Conservation (phyloP, 2,113 vertebrate genomes). For the Syngnathoides biaculeatus region DNA sequence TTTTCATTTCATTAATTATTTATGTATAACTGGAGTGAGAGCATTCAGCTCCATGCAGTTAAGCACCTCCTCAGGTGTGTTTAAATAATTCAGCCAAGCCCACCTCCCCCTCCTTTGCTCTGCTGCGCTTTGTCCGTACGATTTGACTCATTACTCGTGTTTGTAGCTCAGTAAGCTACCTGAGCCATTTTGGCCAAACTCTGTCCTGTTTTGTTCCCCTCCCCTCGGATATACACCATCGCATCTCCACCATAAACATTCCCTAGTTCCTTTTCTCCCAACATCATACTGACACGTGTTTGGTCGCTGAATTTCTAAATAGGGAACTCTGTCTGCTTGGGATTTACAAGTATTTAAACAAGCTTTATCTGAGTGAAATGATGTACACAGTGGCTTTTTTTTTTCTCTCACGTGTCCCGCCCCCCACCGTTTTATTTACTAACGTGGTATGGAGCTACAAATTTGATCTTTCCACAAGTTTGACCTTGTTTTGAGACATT, state of each 20-base stretch:
- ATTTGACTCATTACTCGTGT: slow-evolving; percentile 47
- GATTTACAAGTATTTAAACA: slow-evolving; percentile 9
- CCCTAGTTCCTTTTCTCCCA: neutral
- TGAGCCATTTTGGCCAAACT: slow-evolving; percentile 5
- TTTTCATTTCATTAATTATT: slow-evolving; percentile 55
- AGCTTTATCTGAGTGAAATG: slow-evolving; percentile 5
- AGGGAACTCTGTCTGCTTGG: neutral
- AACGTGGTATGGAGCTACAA: neutral
- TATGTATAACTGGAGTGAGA: slow-evolving; percentile 51
- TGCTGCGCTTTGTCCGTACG: slow-evolving; percentile 34
- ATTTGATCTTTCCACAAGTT: neutral
- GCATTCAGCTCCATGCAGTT: slow-evolving; percentile 58
- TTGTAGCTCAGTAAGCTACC: slow-evolving; percentile 60
- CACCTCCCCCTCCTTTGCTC: slow-evolving; percentile 30
- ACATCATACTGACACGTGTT: neutral
- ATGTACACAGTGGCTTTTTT: neutral
- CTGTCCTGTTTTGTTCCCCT: neutral
- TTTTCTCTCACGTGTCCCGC: no score
- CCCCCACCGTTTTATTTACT: neutral
- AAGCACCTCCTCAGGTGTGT: slow-evolving; percentile 63
- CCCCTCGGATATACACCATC: neutral
- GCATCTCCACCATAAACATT: neutral
- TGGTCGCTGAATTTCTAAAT: neutral
- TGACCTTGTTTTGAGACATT: neutral
- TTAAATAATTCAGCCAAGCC: slow-evolving; percentile 60